phyloP scores from a whole-genome alignment of 2,797 vertebrate species.

The Pteropus rufus region DNA sequence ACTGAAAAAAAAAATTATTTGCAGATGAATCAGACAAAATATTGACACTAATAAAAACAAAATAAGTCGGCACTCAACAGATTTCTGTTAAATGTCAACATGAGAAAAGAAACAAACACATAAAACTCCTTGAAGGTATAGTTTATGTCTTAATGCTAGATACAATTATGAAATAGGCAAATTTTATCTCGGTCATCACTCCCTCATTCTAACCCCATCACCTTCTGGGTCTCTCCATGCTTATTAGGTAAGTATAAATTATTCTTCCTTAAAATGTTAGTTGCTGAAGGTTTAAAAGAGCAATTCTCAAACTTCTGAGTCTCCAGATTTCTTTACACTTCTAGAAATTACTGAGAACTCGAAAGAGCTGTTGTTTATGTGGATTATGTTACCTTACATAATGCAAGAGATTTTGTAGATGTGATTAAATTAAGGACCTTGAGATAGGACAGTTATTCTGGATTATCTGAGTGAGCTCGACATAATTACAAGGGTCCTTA shows the following conservation, averaged over 20 bases:
- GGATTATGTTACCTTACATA: background rate
- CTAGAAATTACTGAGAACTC: background rate
- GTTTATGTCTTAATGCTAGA: background rate
- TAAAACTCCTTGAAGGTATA: background rate
- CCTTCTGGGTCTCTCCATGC: background rate
- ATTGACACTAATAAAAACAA: slow-evolving; percentile 4
- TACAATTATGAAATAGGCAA: background rate
- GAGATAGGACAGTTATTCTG: background rate
- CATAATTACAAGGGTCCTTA: background rate
- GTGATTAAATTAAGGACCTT: background rate
- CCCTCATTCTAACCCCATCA: background rate
- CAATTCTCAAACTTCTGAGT: background rate
- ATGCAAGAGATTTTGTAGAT: background rate
- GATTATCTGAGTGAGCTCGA: background rate
- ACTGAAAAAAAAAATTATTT: background rate
- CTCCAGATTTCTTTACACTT: background rate
- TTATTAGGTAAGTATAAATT: background rate
- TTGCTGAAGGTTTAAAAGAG: background rate
- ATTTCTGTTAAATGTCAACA: background rate
- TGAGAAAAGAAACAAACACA: background rate
- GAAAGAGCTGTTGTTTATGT: background rate
- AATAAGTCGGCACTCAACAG: background rate
- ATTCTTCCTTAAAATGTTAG: background rate
- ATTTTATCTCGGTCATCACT: background rate
- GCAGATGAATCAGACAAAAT: background rate